These are phyloP conservation scores for Sebastes oblongus DNA, from an alignment of 2,797 vertebrate species.

Conservation along the genomic window DNA sequence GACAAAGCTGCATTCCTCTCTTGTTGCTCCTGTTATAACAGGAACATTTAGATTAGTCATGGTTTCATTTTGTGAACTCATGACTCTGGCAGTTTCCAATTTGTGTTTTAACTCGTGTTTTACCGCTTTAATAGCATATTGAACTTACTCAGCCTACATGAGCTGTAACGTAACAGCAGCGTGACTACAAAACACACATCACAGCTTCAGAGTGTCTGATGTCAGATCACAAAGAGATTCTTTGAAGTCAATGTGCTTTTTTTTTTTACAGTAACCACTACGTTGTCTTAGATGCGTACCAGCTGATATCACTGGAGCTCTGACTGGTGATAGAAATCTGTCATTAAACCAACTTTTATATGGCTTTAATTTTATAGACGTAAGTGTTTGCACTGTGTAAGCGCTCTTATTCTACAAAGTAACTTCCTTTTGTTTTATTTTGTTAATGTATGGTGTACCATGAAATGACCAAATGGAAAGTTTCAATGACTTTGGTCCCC, in stretches of 20 bases:
- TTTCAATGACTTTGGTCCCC: slow-evolving; percentile 39
- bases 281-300: slow-evolving; percentile 31
- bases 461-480: slow-evolving; percentile 39
- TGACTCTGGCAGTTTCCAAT: slow-evolving; percentile 29
- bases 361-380: slow-evolving; percentile 29
- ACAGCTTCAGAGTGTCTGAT: slow-evolving; percentile 41
- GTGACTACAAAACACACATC: slow-evolving; percentile 44
- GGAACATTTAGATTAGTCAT: slow-evolving; percentile 37
- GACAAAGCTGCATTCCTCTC: slow-evolving; percentile 17
- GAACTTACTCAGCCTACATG: background rate
- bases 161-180: slow-evolving; percentile 15
- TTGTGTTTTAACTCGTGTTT: slow-evolving; percentile 27
- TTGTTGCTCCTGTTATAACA: slow-evolving; percentile 16
- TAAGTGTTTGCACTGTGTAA: background rate
- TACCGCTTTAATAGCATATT: slow-evolving; percentile 15
- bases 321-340: slow-evolving; percentile 16
- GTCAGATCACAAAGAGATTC: slow-evolving; percentile 50
- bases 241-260: slow-evolving; percentile 40
- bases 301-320: slow-evolving; percentile 39
- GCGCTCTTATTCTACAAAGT: background rate
- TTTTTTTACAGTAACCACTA: slow-evolving; percentile 37
- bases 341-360: slow-evolving; percentile 42
- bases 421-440: background rate
- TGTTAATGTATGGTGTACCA: background rate
- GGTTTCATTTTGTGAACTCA: slow-evolving; percentile 34